phyloP scores from a whole-genome alignment of 2,888 invertebrate species.

The Ennomos quercinarius region DNA sequence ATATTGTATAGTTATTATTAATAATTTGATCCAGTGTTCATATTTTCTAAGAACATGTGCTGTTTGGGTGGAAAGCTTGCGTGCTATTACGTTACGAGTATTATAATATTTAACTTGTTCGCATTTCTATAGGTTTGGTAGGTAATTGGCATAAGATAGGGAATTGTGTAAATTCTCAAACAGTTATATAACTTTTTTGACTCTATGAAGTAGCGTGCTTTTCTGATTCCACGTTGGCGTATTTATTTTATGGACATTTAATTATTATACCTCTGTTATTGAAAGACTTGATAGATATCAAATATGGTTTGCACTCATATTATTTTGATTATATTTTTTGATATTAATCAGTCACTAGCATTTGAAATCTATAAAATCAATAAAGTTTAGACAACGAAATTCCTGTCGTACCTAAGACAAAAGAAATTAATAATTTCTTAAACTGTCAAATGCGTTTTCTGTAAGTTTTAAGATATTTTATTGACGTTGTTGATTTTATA shows the following conservation, averaged over 20 bases:
- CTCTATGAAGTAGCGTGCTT: no score
- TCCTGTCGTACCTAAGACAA: not conserved
- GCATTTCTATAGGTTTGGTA: no score
- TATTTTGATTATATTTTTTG: no score
- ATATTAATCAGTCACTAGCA: no score
- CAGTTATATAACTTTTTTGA: no score
- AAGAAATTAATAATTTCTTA: conserved; percentile 2
- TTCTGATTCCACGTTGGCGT: no score
- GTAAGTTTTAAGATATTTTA: conserved; percentile 26
- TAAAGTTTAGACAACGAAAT: conserved; percentile 2
- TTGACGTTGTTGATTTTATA: conserved; percentile 38
- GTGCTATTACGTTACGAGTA: conserved; percentile 19
- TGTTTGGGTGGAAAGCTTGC: conserved; percentile 5
- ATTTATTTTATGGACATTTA: no score
- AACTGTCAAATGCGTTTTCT: conserved; percentile 13
- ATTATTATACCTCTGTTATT: no score
- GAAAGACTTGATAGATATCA: no score
- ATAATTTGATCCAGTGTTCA: conserved; percentile 29
- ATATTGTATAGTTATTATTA: conserved; percentile 46
- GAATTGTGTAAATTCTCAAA: conserved; percentile 4
- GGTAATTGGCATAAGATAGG: not conserved
- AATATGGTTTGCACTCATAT: no score
- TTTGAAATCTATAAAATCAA: no score
- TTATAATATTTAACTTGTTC: no score
- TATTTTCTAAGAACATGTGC: conserved; percentile 16